phyloP scores from a whole-genome alignment of 2,888 invertebrate species.

The Venusia cambrica region DNA sequence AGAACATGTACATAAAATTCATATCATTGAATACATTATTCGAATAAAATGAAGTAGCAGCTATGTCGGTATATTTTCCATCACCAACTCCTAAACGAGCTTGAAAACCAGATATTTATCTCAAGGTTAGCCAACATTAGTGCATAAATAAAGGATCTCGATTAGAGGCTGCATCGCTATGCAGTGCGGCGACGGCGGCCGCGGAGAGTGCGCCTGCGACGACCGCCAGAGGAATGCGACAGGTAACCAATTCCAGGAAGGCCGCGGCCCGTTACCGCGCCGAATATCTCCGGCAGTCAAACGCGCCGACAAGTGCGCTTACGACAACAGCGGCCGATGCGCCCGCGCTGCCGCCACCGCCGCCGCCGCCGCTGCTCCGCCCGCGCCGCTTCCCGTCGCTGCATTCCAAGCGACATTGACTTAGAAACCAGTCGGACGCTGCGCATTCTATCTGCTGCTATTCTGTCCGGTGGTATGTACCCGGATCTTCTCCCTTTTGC shows the following conservation, averaged over 20 bases:
- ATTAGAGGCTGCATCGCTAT: constrained; percentile 58
- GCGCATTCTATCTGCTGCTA: constrained; percentile 18
- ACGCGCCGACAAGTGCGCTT: constrained; percentile 80
- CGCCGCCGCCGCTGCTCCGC: constrained; percentile 55
- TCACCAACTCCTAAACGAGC: constrained; percentile 1
- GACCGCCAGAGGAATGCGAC: constrained; percentile 76
- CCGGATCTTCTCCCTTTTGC: constrained; percentile 36
- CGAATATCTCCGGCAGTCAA: constrained; percentile 79
- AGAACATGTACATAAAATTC: too few species aligned
- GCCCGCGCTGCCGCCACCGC: constrained; percentile 40
- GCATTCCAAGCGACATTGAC: constrained; percentile 76
- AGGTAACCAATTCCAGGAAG: constrained; percentile 81
- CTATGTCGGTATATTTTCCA: too few species aligned
- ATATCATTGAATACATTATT: too few species aligned
- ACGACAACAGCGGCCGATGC: constrained; percentile 75
- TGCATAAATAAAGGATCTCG: constrained; percentile 43
- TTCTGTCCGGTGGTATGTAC: constrained; percentile 5
- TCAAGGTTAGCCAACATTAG: constrained; percentile 32
- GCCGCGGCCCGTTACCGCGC: constrained; percentile 80
- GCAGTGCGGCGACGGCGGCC: constrained; percentile 38
- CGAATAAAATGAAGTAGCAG: too few species aligned
- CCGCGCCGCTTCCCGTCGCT: constrained; percentile 45
- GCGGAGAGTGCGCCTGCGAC: constrained; percentile 47
- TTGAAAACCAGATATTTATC: constrained; percentile 8
- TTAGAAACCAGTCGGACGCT: constrained; percentile 71